Evolutionary conservation across 2,113 vertebrate species (phyloP), one percentile per base, ranked within the genome.

Genomic region (Actenoides lindsayi): DNA sequence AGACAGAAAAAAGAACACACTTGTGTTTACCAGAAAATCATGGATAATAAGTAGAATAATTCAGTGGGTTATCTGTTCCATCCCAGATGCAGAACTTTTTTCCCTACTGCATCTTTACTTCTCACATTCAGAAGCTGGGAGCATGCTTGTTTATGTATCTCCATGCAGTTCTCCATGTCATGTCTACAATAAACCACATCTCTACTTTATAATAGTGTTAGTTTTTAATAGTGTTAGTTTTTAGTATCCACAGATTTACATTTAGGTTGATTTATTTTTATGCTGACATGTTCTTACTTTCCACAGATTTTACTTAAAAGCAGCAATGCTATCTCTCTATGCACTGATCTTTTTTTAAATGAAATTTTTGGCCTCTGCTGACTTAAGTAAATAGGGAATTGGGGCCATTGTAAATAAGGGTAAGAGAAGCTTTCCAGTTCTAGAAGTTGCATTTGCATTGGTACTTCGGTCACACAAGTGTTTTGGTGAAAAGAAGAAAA

Each of bases 221-320:
- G 42, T 42, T 42, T 42, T 42, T 42, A 42, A 42, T 16, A 42
- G 42, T 42, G 42, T 42, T 5, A 69, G 46, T 6, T 86, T 83
- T 62, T 42, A 80, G 30, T 30, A 57, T 23, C 54, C 54, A 85
- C 25, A 65, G 35, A n/a, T 69, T 84, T 86, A 68, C 62, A 82
- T 53, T 95, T 68, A 87, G 33, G 35, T 77, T 76, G 41, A 82
- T 90, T 94, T 68, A 76, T 91, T 91, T 80, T 91, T 37, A 63
- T 59, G 71, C 46, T 86, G 90, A 77, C 87, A 89, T 31, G 33
- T 28, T 79, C 69, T 78, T 57, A 62, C 13, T 95, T 92, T 81
- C 71, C 51, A 78, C 12, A 89, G 79, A 25, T 70, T 93, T 94
- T 44, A 76, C 79, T 86, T 90, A 86, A 90, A 92, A 90, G 80